phyloP scores from a whole-genome alignment of 1,140 invertebrate genomes.

The Bombus fervidus region DNA sequence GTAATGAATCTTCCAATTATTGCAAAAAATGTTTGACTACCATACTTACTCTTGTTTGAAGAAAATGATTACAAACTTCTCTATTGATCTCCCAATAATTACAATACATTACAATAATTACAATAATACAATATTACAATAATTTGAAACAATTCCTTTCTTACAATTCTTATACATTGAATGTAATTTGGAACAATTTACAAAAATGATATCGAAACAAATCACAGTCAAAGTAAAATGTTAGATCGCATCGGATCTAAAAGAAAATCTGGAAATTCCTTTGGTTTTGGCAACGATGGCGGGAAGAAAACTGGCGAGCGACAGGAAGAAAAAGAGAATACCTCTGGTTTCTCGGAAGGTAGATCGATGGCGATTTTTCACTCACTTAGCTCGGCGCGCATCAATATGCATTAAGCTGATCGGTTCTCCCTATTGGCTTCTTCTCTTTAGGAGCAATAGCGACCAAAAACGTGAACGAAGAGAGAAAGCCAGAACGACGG shows the following conservation, averaged over 20 bases:
- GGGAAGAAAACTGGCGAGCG: conserved; percentile 46
- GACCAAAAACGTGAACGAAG: conserved; percentile 44
- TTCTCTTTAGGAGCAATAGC: conserved; percentile 66
- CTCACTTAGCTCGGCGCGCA: conserved; percentile 81
- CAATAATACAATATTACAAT: too few relatives aligned
- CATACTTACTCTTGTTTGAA: too few relatives aligned
- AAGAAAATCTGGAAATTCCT: conserved; percentile 46
- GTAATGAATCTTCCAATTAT: too few relatives aligned
- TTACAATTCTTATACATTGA: background rate
- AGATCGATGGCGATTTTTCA: conserved; percentile 83
- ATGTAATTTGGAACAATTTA: background rate
- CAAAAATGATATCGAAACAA: too few relatives aligned
- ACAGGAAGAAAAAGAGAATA: conserved; percentile 60
- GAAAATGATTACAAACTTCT: too few relatives aligned
- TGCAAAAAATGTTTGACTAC: too few relatives aligned
- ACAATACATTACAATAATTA: too few relatives aligned
- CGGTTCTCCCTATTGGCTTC: conserved; percentile 79
- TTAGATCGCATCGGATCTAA: background rate
- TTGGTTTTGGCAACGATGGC: conserved; percentile 28
- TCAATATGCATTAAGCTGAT: conserved; percentile 83
- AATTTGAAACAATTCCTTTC: too few relatives aligned
- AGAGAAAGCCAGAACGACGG: conserved; percentile 42
- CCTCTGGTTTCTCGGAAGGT: conserved; percentile 67
- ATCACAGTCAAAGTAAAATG: too few relatives aligned
- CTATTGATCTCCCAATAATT: too few relatives aligned